Evolutionary conservation across 2,888 invertebrate species (phyloP).

Genomic region (Teinopalpus imperialis): DNA sequence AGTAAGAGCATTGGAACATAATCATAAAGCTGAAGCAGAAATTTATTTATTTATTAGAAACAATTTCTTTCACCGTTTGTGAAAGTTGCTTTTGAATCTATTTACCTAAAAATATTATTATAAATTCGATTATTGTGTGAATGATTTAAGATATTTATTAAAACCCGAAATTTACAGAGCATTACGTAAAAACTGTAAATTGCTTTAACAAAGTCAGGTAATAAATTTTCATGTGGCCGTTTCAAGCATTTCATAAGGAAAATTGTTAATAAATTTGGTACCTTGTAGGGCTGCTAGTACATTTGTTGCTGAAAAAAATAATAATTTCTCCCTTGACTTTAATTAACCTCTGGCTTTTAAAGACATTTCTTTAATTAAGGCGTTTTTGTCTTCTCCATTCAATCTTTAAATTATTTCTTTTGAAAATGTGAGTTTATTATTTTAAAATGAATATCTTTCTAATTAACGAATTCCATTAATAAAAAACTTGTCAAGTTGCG

Average conservation of each 20-base stretch:
- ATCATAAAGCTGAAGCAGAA: too few relatives aligned
- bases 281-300: neutral
- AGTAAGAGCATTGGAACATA: too few relatives aligned
- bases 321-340: slow-evolving; percentile 7
- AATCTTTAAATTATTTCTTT: slow-evolving; percentile 10
- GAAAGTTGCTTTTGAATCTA: too few relatives aligned
- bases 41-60: too few relatives aligned
- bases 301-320: neutral
- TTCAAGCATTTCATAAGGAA: slow-evolving; percentile 68
- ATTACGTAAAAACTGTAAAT: slow-evolving; percentile 32
- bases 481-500: slow-evolving; percentile 4
- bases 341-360: slow-evolving; percentile 19
- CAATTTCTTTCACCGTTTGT: too few relatives aligned
- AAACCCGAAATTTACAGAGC: too few relatives aligned
- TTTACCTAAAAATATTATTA: too few relatives aligned
- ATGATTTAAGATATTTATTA: too few relatives aligned
- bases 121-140: too few relatives aligned
- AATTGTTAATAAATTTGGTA: slow-evolving; percentile 37
- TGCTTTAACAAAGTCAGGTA: slow-evolving; percentile 53
- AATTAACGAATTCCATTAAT: slow-evolving; percentile 1
- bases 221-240: slow-evolving; percentile 59
- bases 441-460: neutral
- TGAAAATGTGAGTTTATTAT: slow-evolving; percentile 3
- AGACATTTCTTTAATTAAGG: slow-evolving; percentile 9
- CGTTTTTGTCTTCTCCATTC: slow-evolving; percentile 4